Conservation (phyloP, 2,113 vertebrate genomes). For the Hyperopisus bebe region DNA sequence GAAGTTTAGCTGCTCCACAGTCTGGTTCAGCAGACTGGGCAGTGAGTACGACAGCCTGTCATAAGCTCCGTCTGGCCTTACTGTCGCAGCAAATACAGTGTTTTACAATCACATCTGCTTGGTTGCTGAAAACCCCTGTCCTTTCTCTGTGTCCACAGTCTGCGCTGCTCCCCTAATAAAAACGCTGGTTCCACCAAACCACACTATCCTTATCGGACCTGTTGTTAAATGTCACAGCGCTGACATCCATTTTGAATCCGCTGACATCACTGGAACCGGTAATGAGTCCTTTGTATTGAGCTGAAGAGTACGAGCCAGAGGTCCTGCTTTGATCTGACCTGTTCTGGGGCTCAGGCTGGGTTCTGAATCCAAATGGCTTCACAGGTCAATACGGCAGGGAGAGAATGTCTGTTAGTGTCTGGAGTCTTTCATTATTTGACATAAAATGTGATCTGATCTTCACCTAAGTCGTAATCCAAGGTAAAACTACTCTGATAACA, state of each 20-base stretch:
- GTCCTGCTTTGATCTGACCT: background rate
- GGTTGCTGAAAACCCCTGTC: background rate
- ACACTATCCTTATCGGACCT: background rate
- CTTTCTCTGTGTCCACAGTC: background rate
- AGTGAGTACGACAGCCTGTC: background rate
- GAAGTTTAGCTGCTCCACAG: background rate
- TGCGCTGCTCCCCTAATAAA: background rate
- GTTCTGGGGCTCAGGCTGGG: background rate
- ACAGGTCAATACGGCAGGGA: constrained; percentile 9
- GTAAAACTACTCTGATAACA: background rate
- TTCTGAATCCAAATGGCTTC: constrained; percentile 21
- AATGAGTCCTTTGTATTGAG: constrained; percentile 47
- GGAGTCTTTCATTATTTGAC: background rate
- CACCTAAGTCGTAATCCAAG: background rate
- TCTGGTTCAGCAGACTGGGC: background rate
- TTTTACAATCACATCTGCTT: background rate
- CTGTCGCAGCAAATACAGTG: background rate
- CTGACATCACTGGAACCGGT: constrained; percentile 19
- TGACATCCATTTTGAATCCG: background rate
- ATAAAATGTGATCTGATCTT: background rate
- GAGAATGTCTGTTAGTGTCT: background rate
- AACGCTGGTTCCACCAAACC: background rate
- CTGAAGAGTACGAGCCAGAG: constrained; percentile 24
- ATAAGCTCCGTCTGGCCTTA: background rate
- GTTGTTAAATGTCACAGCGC: background rate